Conservation (phyloP, 2,888 invertebrate genomes). For the Heliconius ethilla region DNA sequence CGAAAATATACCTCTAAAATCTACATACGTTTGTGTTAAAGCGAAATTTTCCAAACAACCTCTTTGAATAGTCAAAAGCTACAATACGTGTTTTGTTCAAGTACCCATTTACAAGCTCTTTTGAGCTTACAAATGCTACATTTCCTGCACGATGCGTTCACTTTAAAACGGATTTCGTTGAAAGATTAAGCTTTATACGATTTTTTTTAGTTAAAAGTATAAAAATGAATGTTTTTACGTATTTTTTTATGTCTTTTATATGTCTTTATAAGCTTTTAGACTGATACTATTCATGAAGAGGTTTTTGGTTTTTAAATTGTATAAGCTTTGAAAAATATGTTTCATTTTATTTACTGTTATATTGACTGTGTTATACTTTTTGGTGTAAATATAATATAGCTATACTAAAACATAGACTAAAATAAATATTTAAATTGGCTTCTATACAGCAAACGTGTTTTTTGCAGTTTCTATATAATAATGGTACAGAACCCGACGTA, state of each 20-base stretch:
- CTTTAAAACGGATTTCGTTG: slow-evolving; percentile 26
- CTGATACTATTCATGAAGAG: not conserved
- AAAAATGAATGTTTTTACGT: slow-evolving; percentile 1
- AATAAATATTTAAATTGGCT: too few relatives aligned
- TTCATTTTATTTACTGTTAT: not conserved
- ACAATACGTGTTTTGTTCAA: slow-evolving; percentile 31
- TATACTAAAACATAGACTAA: too few relatives aligned
- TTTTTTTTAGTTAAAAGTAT: not conserved
- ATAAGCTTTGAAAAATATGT: not conserved
- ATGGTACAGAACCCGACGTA: too few relatives aligned
- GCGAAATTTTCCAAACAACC: slow-evolving; percentile 6
- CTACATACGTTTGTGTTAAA: slow-evolving; percentile 12
- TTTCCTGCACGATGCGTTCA: not conserved
- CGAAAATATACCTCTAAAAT: not conserved
- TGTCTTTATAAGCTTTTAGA: not conserved
- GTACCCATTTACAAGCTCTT: slow-evolving; percentile 35
- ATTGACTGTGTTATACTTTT: not conserved
- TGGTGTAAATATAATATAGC: too few relatives aligned
- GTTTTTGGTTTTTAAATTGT: not conserved
- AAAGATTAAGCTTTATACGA: slow-evolving; percentile 14
- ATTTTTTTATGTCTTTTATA: not conserved
- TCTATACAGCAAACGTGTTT: too few relatives aligned
- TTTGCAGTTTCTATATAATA: too few relatives aligned
- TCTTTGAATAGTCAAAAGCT: slow-evolving; percentile 31
- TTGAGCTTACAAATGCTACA: slow-evolving; percentile 31